Percentiles rank a stretch among this genome's conserved stretches.
These are phyloP conservation scores for Falcunculus frontatus DNA, from an alignment of 2,113 vertebrate genomes.

Conservation along the genomic window DNA sequence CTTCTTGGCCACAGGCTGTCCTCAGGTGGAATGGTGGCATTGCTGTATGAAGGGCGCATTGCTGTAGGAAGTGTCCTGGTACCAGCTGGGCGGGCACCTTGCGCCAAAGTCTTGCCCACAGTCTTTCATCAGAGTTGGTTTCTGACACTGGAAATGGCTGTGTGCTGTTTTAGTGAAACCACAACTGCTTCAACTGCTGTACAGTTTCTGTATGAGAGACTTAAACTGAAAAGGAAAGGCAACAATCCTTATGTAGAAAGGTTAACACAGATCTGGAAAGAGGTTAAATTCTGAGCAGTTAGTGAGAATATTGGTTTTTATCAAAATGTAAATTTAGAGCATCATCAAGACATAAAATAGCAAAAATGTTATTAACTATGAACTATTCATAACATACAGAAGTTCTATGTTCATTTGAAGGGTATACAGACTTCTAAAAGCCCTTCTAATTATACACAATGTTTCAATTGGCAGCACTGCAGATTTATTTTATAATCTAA, in stretches of 20 bases:
- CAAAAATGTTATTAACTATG: not conserved
- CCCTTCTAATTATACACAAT: not conserved
- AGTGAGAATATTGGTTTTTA: not conserved
- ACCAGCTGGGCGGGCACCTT: accelerated
- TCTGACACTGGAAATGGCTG: not conserved
- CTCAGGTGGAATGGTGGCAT: not conserved
- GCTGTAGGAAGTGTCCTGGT: not conserved
- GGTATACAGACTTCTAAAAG: not conserved
- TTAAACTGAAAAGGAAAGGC: not conserved
- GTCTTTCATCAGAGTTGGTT: not conserved
- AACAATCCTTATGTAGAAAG: not conserved
- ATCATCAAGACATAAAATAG: not conserved
- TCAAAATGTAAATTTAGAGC: not conserved
- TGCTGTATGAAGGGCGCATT: not conserved
- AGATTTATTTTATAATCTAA: not conserved
- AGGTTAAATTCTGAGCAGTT: not conserved
- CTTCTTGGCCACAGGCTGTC: accelerated
- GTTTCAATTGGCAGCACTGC: not conserved
- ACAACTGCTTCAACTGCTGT: not conserved
- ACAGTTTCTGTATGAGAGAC: not conserved
- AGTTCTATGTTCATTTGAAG: not conserved
- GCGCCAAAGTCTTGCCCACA: not conserved
- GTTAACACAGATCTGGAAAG: not conserved
- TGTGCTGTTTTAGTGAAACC: not conserved
- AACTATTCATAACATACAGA: not conserved